phyloP scores from a whole-genome alignment of 2,797 vertebrate genomes.

The Coreius guichenoti region DNA sequence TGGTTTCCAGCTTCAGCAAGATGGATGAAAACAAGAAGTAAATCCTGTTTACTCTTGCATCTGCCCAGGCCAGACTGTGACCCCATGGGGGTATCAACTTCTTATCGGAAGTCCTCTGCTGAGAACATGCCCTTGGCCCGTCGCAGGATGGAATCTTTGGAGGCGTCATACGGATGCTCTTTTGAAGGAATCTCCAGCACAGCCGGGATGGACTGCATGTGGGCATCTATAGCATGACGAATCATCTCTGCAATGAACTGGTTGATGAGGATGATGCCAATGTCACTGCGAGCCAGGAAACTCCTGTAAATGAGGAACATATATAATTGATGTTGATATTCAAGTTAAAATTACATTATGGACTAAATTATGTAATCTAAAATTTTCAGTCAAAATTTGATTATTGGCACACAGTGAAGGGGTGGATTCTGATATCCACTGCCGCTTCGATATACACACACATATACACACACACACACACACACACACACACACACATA shows the following conservation, averaged over 20 bases:
- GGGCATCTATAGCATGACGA: slow-evolving; percentile 90
- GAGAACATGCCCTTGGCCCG: slow-evolving; percentile 94
- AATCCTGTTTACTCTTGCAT: not conserved
- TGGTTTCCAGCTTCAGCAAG: not conserved
- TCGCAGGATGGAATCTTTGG: slow-evolving; percentile 94
- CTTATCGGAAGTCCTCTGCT: slow-evolving; percentile 89
- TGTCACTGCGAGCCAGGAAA: slow-evolving; percentile 88
- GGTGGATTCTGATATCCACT: no score
- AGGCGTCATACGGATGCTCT: slow-evolving; percentile 93
- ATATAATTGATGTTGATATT: not conserved
- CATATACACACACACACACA: no score
- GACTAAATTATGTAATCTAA: not conserved
- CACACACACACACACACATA: no score
- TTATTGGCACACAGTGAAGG: no score
- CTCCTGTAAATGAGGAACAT: slow-evolving; percentile 75
- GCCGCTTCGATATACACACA: no score
- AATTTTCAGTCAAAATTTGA: not conserved
- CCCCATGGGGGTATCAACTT: slow-evolving; percentile 50
- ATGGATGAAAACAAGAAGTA: not conserved
- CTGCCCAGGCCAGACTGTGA: not conserved
- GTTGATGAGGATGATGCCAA: slow-evolving; percentile 95
- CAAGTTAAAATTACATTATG: not conserved
- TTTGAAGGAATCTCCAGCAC: slow-evolving; percentile 96
- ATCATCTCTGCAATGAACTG: slow-evolving; percentile 97
- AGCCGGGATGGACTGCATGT: slow-evolving; percentile 89